Percentiles rank a stretch among this genome's conserved stretches.
Evolutionary conservation across 2,113 vertebrate genomes (phyloP).

Genomic region (Rhizomys pruinosus): DNA sequence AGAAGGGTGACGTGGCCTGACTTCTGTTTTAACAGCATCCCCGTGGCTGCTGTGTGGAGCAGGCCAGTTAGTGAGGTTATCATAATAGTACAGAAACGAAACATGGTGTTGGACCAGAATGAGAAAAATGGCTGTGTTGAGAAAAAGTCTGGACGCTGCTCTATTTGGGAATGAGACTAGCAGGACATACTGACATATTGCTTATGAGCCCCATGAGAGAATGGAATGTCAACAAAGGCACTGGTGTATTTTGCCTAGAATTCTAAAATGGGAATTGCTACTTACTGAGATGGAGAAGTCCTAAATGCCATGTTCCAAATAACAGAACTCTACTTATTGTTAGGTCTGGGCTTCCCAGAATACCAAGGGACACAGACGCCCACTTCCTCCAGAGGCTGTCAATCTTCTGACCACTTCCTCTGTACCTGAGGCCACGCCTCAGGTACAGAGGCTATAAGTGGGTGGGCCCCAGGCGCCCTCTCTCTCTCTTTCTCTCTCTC

Average conservation of each 20-base stretch:
- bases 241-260: not conserved
- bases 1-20: not conserved
- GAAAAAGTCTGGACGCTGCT: not conserved
- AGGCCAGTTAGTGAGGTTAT: not conserved
- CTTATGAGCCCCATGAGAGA: not conserved
- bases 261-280: not conserved
- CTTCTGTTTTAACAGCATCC: not conserved
- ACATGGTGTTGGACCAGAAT: not conserved
- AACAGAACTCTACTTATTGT: conserved; percentile 30
- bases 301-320: conserved; percentile 30
- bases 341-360: too few species aligned
- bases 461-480: too few species aligned
- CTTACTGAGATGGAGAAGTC: not conserved
- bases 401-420: too few species aligned
- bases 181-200: not conserved
- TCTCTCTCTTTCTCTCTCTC: too few species aligned
- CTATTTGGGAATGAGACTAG: not conserved
- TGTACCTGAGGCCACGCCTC: too few species aligned
- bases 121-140: not conserved
- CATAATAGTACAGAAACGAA: not conserved
- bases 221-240: not conserved
- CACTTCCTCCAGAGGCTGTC: too few species aligned
- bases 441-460: too few species aligned
- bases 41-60: not conserved
- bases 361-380: too few species aligned